Conservation (phyloP, 2,113 vertebrate species). For the Jacana jacana region DNA sequence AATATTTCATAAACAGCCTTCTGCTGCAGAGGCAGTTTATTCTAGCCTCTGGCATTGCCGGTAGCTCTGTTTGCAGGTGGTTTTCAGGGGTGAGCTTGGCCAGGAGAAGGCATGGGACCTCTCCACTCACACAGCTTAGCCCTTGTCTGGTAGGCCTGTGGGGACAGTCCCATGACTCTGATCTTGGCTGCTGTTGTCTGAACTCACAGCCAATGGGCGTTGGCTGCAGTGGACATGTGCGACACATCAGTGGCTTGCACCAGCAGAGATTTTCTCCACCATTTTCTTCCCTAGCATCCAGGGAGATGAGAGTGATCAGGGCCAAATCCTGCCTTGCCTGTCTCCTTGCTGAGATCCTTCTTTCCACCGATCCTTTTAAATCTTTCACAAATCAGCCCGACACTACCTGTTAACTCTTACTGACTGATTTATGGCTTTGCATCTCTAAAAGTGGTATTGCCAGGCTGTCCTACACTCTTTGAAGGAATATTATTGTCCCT, state of each 20-base stretch:
- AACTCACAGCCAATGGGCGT: not conserved
- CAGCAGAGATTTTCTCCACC: not conserved
- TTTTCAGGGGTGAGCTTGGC: not conserved
- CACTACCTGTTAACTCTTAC: not conserved
- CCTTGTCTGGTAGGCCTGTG: too few species aligned
- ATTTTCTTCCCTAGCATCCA: not conserved
- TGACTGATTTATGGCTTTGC: not conserved
- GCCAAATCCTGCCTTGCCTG: not conserved
- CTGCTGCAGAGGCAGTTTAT: not conserved
- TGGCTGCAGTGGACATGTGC: rapidly evolving
- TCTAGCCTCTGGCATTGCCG: not conserved
- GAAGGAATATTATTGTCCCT: not conserved
- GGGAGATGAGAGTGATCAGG: not conserved
- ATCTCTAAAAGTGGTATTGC: not conserved
- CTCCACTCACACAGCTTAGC: rapidly evolving
- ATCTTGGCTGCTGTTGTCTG: not conserved
- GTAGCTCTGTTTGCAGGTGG: not conserved
- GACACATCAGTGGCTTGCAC: rapidly evolving
- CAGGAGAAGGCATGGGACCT: not conserved
- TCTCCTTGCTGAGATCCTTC: not conserved
- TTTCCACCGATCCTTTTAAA: not conserved
- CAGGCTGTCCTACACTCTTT: not conserved
- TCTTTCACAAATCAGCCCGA: not conserved
- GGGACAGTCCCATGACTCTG: not conserved
- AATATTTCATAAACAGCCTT: constrained; percentile 60